These are phyloP conservation scores for Lateolabrax maculatus DNA, from an alignment of 2,797 vertebrate species.

Conservation along the genomic window DNA sequence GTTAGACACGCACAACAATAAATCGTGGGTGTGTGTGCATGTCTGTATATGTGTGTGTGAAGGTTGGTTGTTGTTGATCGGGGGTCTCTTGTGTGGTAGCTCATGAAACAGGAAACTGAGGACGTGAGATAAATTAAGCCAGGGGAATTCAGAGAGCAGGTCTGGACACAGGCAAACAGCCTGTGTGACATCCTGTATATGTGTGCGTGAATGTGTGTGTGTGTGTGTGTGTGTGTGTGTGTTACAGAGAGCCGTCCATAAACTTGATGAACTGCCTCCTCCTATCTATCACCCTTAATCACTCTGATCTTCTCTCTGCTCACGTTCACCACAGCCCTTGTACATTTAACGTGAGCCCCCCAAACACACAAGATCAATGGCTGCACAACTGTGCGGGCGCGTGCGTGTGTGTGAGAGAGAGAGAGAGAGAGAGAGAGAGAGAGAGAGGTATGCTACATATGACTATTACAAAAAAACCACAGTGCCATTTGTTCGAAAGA, in stretches of 20 bases:
- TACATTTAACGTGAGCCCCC: conserved; percentile 30
- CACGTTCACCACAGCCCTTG: conserved; percentile 2
- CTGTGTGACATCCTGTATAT: conserved; percentile 69
- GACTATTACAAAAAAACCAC: conserved; percentile 2
- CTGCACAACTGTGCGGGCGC: neutral
- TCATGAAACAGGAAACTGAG: conserved; percentile 85
- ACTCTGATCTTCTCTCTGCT: conserved; percentile 33
- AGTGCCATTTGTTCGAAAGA: neutral
- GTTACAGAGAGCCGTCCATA: conserved; percentile 58
- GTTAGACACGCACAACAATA: conserved; percentile 58
- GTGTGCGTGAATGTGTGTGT: conserved; percentile 23
- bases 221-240: conserved; percentile 22
- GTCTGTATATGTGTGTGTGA: conserved; percentile 41
- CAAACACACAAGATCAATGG: neutral
- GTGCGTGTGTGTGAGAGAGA: conserved; percentile 4
- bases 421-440: too few species aligned
- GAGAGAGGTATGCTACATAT: neutral
- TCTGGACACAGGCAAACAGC: conserved; percentile 77
- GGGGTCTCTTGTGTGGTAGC: conserved; percentile 74
- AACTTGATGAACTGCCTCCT: conserved; percentile 69
- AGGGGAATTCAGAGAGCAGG: conserved; percentile 83
- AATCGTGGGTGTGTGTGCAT: conserved; percentile 26
- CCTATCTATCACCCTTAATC: conserved; percentile 60
- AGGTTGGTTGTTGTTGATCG: conserved; percentile 69
- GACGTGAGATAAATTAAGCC: conserved; percentile 85